phyloP scores from a whole-genome alignment of 2,888 invertebrate genomes.

The Clostera curtula region DNA sequence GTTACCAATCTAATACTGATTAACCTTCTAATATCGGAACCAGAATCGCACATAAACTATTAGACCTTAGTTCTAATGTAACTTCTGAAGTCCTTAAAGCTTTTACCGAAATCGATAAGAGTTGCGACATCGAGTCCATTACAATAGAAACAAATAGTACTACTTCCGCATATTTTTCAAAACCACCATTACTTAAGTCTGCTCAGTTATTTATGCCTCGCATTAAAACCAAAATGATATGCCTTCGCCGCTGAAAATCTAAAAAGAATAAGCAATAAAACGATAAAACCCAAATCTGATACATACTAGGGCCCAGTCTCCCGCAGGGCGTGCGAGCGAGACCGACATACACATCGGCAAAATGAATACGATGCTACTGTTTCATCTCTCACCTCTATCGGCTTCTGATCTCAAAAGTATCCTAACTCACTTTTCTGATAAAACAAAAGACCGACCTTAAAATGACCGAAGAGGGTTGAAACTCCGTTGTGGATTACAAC shows the following conservation, averaged over 20 bases:
- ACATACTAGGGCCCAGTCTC: constrained; percentile 70
- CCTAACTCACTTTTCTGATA: constrained; percentile 58
- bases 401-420: constrained; percentile 65
- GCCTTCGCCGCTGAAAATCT: constrained; percentile 74
- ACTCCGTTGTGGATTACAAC: constrained; percentile 66
- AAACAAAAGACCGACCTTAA: constrained; percentile 55
- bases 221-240: constrained; percentile 75
- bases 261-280: constrained; percentile 76
- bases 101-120: background rate
- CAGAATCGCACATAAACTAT: no score
- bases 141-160: constrained; percentile 40
- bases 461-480: constrained; percentile 34
- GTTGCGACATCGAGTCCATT: background rate
- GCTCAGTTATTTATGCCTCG: constrained; percentile 64
- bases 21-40: no score
- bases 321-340: constrained; percentile 62
- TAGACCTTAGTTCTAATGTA: no score
- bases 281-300: constrained; percentile 76
- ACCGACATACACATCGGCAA: constrained; percentile 60
- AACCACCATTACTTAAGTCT: constrained; percentile 61
- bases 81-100: no score
- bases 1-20: no score
- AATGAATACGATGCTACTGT: constrained; percentile 73
- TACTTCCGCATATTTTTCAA: constrained; percentile 60
- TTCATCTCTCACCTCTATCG: constrained; percentile 76